A percentile compares a stretch with the other conserved stretches of the same genome.
phyloP scores from a whole-genome alignment of 1,140 invertebrate species.

The Atopsyche davidsoni region DNA sequence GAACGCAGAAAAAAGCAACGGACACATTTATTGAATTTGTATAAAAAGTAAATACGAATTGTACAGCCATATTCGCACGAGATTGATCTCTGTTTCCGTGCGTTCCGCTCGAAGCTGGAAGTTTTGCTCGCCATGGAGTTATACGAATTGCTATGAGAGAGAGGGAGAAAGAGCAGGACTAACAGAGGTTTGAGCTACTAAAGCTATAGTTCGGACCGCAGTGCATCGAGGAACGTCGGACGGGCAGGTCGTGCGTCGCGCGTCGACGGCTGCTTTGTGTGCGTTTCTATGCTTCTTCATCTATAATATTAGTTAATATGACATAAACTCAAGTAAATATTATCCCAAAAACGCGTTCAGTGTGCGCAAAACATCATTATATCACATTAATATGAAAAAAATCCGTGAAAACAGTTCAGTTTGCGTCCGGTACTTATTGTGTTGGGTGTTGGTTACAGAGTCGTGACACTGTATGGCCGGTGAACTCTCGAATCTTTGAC shows the following conservation, averaged over 20 bases:
- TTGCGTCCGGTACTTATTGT: constrained; percentile 1
- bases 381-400: background rate
- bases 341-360: background rate
- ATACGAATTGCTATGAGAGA: background rate
- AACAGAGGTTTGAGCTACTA: too few relatives aligned
- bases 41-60: background rate
- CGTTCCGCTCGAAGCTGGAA: constrained; percentile 2
- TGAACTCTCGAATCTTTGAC: constrained; percentile 15
- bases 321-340: constrained; percentile 11
- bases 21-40: too few relatives aligned
- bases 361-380: constrained; percentile 7
- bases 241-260: constrained; percentile 9
- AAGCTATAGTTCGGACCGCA: constrained; percentile 10
- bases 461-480: constrained; percentile 14
- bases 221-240: constrained; percentile 13
- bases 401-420: background rate
- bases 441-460: constrained; percentile 21
- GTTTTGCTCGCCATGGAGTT: background rate
- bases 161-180: too few relatives aligned
- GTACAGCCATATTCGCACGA: constrained; percentile 5
- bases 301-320: constrained; percentile 2
- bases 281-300: background rate
- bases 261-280: background rate
- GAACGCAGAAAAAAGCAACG: too few relatives aligned
- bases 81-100: constrained; percentile 10